A percentile compares a stretch with the other conserved stretches of the same genome.
Evolutionary conservation across 2,797 vertebrate species (phyloP).

Genomic region (Yasuhikotakia modesta): DNA sequence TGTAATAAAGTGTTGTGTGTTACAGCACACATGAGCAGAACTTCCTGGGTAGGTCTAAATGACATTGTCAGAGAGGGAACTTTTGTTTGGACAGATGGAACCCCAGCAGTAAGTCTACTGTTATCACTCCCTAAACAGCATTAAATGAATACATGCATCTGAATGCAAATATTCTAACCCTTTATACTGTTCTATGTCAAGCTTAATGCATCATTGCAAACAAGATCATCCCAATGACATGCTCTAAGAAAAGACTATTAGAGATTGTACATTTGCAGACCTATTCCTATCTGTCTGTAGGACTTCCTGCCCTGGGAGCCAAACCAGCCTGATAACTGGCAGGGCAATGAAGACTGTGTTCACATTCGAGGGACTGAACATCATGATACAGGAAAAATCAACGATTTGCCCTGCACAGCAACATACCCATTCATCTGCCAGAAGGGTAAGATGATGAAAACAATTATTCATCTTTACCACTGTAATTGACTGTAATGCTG

Average conservation of each 20-base stretch:
- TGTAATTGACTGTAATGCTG: neutral
- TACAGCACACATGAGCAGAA: slow-evolving; percentile 75
- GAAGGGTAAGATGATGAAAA: slow-evolving; percentile 68
- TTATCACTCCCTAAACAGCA: neutral
- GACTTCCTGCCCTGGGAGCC: slow-evolving; percentile 67
- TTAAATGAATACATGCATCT: neutral
- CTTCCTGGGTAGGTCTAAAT: slow-evolving; percentile 77
- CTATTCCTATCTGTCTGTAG: slow-evolving; percentile 56
- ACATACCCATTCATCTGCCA: slow-evolving; percentile 74
- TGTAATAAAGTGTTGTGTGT: slow-evolving; percentile 7
- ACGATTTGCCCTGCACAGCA: slow-evolving; percentile 70
- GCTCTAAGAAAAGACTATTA: neutral
- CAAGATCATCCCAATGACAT: neutral
- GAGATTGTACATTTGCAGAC: neutral
- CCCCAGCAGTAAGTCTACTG: slow-evolving; percentile 64
- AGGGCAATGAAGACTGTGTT: slow-evolving; percentile 74
- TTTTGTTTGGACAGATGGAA: slow-evolving; percentile 72
- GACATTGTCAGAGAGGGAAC: slow-evolving; percentile 66
- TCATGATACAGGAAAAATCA: slow-evolving; percentile 62
- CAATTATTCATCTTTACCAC: neutral
- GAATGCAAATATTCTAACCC: no score
- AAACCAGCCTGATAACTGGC: slow-evolving; percentile 76
- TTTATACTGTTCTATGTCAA: neutral
- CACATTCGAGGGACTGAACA: slow-evolving; percentile 67
- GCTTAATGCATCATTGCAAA: neutral